phyloP scores from a whole-genome alignment of 2,113 vertebrate genomes.

The Chloebia gouldiae region DNA sequence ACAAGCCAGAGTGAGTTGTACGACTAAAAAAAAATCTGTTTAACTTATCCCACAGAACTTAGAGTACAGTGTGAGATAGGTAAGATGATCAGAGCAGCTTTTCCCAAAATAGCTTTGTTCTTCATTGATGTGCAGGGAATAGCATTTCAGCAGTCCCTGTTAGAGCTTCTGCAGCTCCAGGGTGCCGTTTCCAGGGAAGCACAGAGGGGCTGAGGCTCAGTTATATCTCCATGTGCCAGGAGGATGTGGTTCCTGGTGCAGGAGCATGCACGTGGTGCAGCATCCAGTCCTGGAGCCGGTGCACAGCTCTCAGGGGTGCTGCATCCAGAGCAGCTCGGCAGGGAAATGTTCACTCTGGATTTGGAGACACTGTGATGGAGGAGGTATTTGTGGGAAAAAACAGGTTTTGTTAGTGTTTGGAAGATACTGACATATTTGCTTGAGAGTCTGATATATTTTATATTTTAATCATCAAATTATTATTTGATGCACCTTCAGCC shows the following conservation, averaged over 20 bases:
- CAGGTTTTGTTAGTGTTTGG: neutral
- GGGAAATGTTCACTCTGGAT: neutral
- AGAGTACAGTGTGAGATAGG: neutral
- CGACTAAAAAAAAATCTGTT: neutral
- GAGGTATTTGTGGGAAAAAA: neutral
- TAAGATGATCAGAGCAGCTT: neutral
- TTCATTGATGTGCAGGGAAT: neutral
- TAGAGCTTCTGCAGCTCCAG: neutral
- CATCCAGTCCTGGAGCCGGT: neutral
- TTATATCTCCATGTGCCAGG: neutral
- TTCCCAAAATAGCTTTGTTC: constrained; percentile 26
- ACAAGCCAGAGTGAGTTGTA: constrained; percentile 80
- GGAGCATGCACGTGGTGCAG: rapidly evolving
- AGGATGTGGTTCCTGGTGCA: neutral
- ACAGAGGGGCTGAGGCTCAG: neutral
- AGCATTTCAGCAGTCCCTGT: neutral
- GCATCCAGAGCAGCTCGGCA: neutral
- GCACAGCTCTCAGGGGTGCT: neutral
- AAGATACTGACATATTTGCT: neutral
- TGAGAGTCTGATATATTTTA: neutral
- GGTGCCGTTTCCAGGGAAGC: neutral
- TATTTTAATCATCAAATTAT: neutral
- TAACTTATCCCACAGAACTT: neutral
- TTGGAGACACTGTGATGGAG: neutral
- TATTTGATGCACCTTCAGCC: neutral